Base-by-base conservation (phyloP, 2,113 vertebrate species). In the Pygoscelis adeliae region DNA sequence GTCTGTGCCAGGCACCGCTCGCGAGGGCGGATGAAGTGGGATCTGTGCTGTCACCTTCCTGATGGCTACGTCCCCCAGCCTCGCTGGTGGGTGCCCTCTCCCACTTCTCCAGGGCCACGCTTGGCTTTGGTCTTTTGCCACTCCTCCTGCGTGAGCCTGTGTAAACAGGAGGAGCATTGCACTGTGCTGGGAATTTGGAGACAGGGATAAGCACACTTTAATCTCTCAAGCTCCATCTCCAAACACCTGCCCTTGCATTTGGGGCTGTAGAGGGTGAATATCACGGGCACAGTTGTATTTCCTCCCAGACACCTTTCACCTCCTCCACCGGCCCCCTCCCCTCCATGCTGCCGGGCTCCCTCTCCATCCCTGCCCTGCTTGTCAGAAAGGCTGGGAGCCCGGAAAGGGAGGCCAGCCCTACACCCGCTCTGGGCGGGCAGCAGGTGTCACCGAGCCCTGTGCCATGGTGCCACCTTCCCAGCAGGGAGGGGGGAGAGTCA, bases 1-100 rank as follows among this genome's bases (percentile, higher is more conserved):
- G 56, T 36, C 49, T 50, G 25, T 11, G 26, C 65, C 32, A 42
- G 59, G 59, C 77, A 73, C 16, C 1, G 1, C 36, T 89, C 17
- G 21, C 5, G 2, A 44, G 32, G 59, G 17, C 0, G 0, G 50
- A 10, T 65, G 26, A 38, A 20, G 32, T 2, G 10, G 27, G 22
- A 17, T 30, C 52, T 1, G 3, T 27, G 49, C 38, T 30, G 44
- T 40, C 53, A 14, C 27, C 23, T 67, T 53, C 38, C 46, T 0
- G 1, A 38, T 6, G 22, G 52, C 34, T 59, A 9, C 0, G 0
- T 26, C 18, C 47, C 70, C n/a, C 42, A 36, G 15, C 34, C 53
- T 74, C 1, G 1, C 14, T 23, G 46, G 13, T 32, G 38, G 20
- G 40, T 62, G n/a, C 20, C 26, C 7, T 13, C 61, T 76, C 46